phyloP scores from a whole-genome alignment of 2,888 invertebrate species.

The Drosophila neutralis region DNA sequence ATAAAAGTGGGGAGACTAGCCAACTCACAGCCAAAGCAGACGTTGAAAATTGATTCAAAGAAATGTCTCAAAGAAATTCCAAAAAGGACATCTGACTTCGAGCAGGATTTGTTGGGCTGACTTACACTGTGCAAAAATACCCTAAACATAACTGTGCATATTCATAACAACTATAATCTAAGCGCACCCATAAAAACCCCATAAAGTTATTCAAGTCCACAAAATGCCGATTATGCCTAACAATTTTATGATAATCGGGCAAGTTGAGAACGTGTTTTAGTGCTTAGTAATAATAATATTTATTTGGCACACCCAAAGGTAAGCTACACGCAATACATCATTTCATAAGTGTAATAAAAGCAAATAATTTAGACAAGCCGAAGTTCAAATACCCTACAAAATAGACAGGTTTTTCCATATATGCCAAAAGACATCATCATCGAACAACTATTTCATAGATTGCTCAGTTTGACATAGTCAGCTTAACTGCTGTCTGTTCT shows the following conservation, averaged over 20 bases:
- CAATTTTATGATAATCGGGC: not conserved
- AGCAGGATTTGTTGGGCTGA: not conserved
- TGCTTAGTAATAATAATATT: not conserved
- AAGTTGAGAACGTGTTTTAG: not conserved
- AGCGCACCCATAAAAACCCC: not conserved
- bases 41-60: not conserved
- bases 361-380: not conserved
- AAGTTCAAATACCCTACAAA: not conserved
- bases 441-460: not conserved
- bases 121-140: not conserved
- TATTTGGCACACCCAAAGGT: not conserved
- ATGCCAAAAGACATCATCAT: not conserved
- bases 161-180: not conserved
- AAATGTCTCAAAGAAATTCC: not conserved
- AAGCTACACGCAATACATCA: not conserved
- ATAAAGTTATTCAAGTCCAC: not conserved
- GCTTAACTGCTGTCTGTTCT: no score
- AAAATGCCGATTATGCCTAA: not conserved
- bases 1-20: not conserved
- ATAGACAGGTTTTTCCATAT: no score
- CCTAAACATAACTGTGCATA: not conserved
- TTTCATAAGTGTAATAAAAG: not conserved
- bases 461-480: rapidly evolving
- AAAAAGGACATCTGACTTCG: not conserved
- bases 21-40: not conserved